These are phyloP conservation scores for Melieria omissa DNA, from an alignment of 2,888 invertebrate species.

Conservation along the genomic window DNA sequence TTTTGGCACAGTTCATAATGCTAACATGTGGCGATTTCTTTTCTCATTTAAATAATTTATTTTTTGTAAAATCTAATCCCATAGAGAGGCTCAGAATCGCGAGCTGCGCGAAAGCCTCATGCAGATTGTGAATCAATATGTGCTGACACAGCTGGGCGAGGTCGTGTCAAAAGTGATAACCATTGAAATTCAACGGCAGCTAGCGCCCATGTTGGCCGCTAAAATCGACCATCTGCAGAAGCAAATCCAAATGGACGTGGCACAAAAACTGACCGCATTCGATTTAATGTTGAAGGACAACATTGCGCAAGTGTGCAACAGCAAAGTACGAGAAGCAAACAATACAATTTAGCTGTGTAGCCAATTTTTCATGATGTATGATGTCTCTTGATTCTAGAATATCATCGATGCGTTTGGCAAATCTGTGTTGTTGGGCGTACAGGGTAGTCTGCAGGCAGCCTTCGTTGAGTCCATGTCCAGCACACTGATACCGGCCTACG, in stretches of 20 bases:
- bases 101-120: conserved; percentile 69
- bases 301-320: conserved; percentile 81
- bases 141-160: conserved; percentile 68
- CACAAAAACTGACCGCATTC: conserved; percentile 77
- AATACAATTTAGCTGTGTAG: background rate
- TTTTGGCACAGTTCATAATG: background rate
- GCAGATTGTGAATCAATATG: conserved; percentile 69
- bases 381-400: conserved; percentile 67
- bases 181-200: conserved; percentile 70
- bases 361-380: background rate
- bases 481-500: conserved; percentile 85
- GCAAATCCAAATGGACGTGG: conserved; percentile 79
- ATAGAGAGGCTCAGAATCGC: conserved; percentile 68
- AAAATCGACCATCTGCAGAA: conserved; percentile 77
- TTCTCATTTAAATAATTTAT: background rate
- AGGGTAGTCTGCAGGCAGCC: conserved; percentile 78
- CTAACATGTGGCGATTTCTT: too few species aligned
- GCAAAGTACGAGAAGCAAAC: conserved; percentile 72
- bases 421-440: conserved; percentile 76
- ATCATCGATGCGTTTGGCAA: conserved; percentile 80
- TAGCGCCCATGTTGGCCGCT: conserved; percentile 72
- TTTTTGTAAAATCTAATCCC: conserved; percentile 17
- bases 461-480: conserved; percentile 83
- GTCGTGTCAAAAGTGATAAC: conserved; percentile 71
- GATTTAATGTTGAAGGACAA: conserved; percentile 83